Base-by-base conservation (phyloP, 2,113 vertebrate species). In the Misgurnus anguillicaudatus region DNA sequence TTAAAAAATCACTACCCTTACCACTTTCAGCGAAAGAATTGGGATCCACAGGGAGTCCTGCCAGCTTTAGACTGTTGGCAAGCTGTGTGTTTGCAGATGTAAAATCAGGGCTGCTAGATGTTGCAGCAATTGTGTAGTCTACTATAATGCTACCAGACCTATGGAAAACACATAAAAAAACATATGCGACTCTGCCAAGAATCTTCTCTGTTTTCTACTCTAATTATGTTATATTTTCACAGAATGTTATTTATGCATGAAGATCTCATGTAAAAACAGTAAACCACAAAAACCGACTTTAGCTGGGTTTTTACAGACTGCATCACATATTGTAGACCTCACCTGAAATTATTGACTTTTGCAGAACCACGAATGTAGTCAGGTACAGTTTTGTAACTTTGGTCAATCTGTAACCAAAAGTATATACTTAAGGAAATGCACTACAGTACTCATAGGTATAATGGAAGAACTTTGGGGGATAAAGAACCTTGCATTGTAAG, bases 131-230 rank as follows among this genome's bases (percentile, higher is more conserved):
- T 24, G 11, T 41, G 64, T 79, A 90, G 16, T 88, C 79, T 78
- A 47, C 61, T 42, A 90, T 85, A 19, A 89, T 7, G n/a, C 91
- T 91, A 67, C 91, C 90, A 57, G 39, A 0, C 5, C 91, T 92
- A 75, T 53, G 64, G 4, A 61, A 17, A 16, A 63, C 76, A 76
- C 6, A 86, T 58, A 5, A 57, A 4, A 19, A 57, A 75, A 0
- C 74, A 55, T 6, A 69, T 14, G 24, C 3, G 24, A 31, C 24
- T 31, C 24, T 1, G 24, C 3, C 24, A 31, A 31, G 24, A 31
- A 31, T n/a, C n/a, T n/a, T n/a, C n/a, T n/a, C n/a, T n/a, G 24
- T 31, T 1, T 1, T 31, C 24, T 31, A 1, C 2, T 31, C 24
- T 31, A 31, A 31, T 1, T 31, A 24, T 24, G 1, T 31, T 31